Conservation (phyloP, 2,113 vertebrate genomes). For the Cervus canadensis region DNA sequence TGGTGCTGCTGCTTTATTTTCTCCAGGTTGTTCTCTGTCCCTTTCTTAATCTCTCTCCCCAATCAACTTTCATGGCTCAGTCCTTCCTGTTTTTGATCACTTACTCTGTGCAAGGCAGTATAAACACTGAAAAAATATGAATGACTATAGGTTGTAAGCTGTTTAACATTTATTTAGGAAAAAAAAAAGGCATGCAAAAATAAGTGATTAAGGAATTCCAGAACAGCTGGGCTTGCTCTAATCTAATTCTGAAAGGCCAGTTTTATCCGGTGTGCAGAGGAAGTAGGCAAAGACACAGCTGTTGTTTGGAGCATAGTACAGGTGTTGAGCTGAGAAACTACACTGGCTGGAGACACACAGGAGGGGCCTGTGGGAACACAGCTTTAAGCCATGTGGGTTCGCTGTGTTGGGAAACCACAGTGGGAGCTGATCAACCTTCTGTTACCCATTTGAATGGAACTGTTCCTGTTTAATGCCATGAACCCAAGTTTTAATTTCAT, state of each 20-base stretch:
- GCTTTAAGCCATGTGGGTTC: not conserved
- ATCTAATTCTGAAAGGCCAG: constrained; percentile 23
- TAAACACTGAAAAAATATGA: not conserved
- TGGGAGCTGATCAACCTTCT: not conserved
- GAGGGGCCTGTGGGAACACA: no score
- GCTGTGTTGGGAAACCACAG: not conserved
- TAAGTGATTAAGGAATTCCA: not conserved
- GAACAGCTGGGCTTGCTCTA: not conserved
- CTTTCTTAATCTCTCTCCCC: not conserved
- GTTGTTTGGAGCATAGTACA: constrained; percentile 2
- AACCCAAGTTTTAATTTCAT: not conserved
- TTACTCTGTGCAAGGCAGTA: not conserved
- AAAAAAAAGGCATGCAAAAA: not conserved
- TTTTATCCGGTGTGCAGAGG: constrained; percentile 6
- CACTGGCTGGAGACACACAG: not conserved
- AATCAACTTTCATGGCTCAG: not conserved
- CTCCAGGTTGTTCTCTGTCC: not conserved
- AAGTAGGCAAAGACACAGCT: not conserved
- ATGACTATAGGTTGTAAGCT: not conserved
- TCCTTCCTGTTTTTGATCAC: not conserved
- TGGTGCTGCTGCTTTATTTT: not conserved
- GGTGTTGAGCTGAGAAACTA: not conserved
- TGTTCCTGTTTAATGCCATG: not conserved
- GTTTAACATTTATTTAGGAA: not conserved
- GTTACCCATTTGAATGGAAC: not conserved